Percentiles rank a stretch among this genome's conserved stretches.
Conservation (phyloP, 2,888 invertebrate genomes). For the Dynastes maya region DNA sequence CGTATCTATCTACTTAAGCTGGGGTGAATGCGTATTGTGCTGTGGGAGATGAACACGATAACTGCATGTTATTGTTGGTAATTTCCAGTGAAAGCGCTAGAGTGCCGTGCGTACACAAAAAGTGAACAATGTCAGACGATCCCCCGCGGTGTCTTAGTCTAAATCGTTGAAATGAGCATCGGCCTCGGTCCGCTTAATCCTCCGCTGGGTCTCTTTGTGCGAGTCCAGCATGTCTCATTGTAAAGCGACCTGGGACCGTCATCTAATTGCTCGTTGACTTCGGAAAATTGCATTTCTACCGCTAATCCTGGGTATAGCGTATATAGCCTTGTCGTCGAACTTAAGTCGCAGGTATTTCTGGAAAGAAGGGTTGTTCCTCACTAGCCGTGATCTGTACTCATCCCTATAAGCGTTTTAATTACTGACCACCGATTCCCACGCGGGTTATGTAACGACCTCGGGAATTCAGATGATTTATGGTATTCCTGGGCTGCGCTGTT, state of each 20-base stretch:
- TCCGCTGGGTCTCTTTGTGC: constrained; percentile 50
- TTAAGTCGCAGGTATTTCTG: constrained; percentile 46
- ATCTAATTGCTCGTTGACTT: constrained; percentile 51
- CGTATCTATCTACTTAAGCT: constrained; percentile 44
- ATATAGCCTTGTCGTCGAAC: constrained; percentile 38
- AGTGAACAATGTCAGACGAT: constrained; percentile 57
- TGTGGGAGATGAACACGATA: constrained; percentile 51
- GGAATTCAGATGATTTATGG: constrained; percentile 49
- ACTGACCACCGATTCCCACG: constrained; percentile 48
- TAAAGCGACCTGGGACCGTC: constrained; percentile 45
- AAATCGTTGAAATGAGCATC: constrained; percentile 53
- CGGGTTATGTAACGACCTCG: constrained; percentile 47
- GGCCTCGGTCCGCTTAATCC: constrained; percentile 52
- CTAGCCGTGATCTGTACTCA: constrained; percentile 16
- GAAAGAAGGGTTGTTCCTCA: constrained; percentile 40
- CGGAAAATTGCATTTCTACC: constrained; percentile 51
- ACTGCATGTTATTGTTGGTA: constrained; percentile 57
- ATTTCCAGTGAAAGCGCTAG: constrained; percentile 55
- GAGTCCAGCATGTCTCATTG: constrained; percentile 46
- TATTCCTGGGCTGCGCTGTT: constrained; percentile 43
- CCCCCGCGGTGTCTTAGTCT: constrained; percentile 52
- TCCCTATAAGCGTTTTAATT: constrained; percentile 48
- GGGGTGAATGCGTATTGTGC: constrained; percentile 48
- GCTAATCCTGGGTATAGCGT: constrained; percentile 37
- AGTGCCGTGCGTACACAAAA: constrained; percentile 55